These are phyloP conservation scores for Saccopteryx bilineata DNA, from an alignment of 2,113 vertebrate genomes.

Conservation along the genomic window DNA sequence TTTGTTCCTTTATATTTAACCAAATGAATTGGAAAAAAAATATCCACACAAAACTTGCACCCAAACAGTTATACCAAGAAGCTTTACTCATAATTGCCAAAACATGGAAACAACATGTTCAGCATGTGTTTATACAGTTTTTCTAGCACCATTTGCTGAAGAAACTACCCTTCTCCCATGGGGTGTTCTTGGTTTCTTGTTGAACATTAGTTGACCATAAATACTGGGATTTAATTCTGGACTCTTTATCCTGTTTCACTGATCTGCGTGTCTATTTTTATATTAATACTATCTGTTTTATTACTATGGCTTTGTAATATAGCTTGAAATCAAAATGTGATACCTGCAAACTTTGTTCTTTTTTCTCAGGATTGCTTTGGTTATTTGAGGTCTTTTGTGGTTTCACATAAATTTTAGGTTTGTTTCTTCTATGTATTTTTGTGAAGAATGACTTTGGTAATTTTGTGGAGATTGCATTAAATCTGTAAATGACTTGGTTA, in stretches of 20 bases:
- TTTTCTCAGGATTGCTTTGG: neutral
- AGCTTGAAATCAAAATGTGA: neutral
- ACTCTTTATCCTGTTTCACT: neutral
- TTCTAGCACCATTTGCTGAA: neutral
- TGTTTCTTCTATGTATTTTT: neutral
- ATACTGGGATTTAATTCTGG: neutral
- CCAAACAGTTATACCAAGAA: neutral
- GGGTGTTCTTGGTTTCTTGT: neutral
- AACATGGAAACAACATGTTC: neutral
- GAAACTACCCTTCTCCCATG: neutral
- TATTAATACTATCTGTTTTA: neutral
- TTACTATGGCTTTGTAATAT: neutral
- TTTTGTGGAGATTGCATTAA: neutral
- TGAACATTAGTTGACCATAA: neutral
- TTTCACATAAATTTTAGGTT: neutral
- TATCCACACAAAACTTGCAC: neutral
- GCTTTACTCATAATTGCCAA: conserved; percentile 14
- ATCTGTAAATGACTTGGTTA: neutral
- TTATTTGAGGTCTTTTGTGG: neutral
- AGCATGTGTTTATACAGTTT: neutral
- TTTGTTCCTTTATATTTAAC: conserved; percentile 2
- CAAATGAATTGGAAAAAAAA: conserved; percentile 37
- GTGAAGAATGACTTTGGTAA: neutral
- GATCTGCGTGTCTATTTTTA: neutral
- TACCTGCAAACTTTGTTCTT: neutral